Conservation (phyloP, 2,888 invertebrate genomes). For the Drosophila meridiana region DNA sequence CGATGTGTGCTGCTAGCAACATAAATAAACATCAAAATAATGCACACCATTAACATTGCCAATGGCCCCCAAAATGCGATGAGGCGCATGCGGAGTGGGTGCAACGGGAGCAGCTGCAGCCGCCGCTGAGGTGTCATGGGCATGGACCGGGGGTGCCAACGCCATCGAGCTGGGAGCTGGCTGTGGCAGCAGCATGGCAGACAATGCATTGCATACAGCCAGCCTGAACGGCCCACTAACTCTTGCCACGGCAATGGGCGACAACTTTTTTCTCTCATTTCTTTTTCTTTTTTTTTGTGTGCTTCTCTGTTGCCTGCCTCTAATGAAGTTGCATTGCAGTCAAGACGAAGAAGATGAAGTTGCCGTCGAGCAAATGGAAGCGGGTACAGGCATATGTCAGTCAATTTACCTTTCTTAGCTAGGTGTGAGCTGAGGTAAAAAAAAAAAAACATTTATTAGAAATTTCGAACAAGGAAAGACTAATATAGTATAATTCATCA, state of each 20-base stretch:
- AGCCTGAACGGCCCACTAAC: conserved; percentile 64
- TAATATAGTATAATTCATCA: not conserved
- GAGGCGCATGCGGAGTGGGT: conserved; percentile 16
- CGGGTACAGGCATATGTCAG: conserved; percentile 19
- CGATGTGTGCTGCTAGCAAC: conserved; percentile 63
- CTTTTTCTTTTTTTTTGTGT: conserved; percentile 23
- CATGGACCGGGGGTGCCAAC: conserved; percentile 37
- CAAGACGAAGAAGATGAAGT: conserved; percentile 15
- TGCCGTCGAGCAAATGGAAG: conserved; percentile 40
- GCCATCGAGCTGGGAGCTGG: conserved; percentile 15
- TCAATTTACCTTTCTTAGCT: conserved; percentile 9
- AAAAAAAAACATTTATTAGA: not conserved
- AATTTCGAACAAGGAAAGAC: not conserved
- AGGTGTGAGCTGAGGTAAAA: not conserved
- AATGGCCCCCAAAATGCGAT: conserved; percentile 73
- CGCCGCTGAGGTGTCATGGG: conserved; percentile 64
- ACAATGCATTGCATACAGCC: conserved; percentile 46
- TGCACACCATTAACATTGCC: conserved; percentile 81
- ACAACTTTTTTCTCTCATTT: conserved; percentile 30
- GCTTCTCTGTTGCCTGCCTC: conserved; percentile 40
- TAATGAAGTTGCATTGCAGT: conserved; percentile 71
- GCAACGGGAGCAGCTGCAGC: conserved; percentile 21
- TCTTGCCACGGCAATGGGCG: conserved; percentile 43
- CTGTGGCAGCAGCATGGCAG: conserved; percentile 32
- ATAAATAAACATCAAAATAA: conserved; percentile 81